Percentiles rank a stretch among this genome's conserved stretches.
phyloP scores from a whole-genome alignment of 2,888 invertebrate species.

The Conops quadrifasciatus region DNA sequence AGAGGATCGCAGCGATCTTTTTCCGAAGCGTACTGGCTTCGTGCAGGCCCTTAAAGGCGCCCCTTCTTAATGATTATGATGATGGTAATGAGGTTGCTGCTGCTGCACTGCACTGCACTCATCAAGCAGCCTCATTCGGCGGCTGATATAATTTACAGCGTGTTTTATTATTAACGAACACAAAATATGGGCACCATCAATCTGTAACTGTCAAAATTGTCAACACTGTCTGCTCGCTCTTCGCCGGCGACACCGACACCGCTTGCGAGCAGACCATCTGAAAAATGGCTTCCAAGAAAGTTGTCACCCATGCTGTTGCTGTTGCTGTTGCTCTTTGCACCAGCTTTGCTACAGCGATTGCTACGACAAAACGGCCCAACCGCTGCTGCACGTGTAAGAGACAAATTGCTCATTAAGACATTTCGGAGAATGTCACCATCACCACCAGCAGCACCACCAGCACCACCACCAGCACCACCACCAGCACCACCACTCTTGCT shows the following conservation, averaged over 20 bases:
- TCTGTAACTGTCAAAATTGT: slow-evolving; percentile 44
- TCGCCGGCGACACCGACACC: neutral
- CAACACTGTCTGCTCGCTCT: slow-evolving; percentile 35
- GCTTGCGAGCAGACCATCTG: slow-evolving; percentile 7
- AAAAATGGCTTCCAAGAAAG: slow-evolving; percentile 41
- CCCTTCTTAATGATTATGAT: neutral
- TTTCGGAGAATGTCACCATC: slow-evolving; percentile 29
- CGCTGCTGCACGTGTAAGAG: slow-evolving; percentile 48
- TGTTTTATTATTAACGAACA: slow-evolving; percentile 29
- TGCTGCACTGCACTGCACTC: neutral
- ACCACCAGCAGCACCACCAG: neutral
- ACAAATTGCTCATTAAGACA: slow-evolving; percentile 48
- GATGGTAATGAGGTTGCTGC: too few species aligned
- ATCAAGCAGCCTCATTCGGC: neutral
- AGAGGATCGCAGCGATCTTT: slow-evolving; percentile 19
- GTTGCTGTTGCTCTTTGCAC: slow-evolving; percentile 3
- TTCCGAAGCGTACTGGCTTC: slow-evolving; percentile 17
- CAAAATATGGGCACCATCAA: slow-evolving; percentile 40
- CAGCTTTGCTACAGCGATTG: slow-evolving; percentile 15
- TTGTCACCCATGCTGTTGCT: slow-evolving; percentile 39
- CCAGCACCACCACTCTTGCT: neutral
- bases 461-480: slow-evolving; percentile 9
- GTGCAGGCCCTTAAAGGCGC: neutral
- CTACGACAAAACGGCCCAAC: slow-evolving; percentile 25
- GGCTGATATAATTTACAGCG: slow-evolving; percentile 16